Percentiles rank a stretch among this genome's conserved stretches.
Evolutionary conservation across 64 coral and sea anemone genomes (phyloP).

Genomic region (Catalaphyllia jardinei): DNA sequence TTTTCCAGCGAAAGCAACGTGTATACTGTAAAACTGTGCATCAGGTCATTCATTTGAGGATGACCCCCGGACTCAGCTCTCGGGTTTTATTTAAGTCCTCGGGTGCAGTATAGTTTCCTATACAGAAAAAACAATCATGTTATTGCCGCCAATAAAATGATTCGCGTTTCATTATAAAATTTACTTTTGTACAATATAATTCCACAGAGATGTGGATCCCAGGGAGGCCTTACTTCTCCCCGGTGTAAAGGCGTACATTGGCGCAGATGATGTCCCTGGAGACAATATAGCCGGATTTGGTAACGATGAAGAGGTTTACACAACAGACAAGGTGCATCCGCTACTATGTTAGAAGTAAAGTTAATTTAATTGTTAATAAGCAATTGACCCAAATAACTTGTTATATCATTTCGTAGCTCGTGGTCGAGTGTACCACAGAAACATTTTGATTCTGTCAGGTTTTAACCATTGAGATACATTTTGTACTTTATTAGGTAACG

Average conservation of each 20-base stretch:
- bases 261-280: conserved; percentile 53
- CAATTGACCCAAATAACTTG: too few species aligned
- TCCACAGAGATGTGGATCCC: conserved; percentile 7
- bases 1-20: too few species aligned
- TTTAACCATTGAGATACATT: too few species aligned
- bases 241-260: conserved; percentile 28
- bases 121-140: too few species aligned
- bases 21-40: too few species aligned
- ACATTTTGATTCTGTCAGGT: not conserved
- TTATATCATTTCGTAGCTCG: too few species aligned
- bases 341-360: not conserved
- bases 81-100: too few species aligned
- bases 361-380: not conserved
- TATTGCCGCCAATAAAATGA: not conserved
- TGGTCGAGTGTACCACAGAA: not conserved
- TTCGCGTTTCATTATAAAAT: not conserved
- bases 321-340: conserved; percentile 45
- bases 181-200: too few species aligned
- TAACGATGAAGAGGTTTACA: conserved; percentile 47
- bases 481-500: conserved; percentile 25
- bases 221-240: conserved; percentile 6
- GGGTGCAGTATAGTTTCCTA: too few species aligned
- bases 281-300: not conserved
- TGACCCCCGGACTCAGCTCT: too few species aligned
- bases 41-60: too few species aligned